Conservation (phyloP, 2,888 invertebrate genomes). For the Lamproptera curius region DNA sequence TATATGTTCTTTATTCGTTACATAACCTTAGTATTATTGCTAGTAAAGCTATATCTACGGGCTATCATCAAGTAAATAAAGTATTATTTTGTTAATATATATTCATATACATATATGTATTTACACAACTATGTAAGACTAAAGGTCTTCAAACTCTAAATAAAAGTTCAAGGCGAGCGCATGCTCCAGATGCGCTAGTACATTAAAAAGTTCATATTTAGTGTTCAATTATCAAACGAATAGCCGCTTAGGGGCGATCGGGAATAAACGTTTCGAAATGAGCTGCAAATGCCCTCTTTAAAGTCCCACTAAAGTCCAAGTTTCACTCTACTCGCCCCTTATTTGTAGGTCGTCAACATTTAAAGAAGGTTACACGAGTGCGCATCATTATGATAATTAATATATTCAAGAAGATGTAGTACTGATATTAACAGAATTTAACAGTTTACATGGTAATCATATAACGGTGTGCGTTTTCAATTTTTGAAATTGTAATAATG, state of each 20-base stretch:
- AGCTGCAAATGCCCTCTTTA: not conserved
- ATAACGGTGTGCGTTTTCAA: not conserved
- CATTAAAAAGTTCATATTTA: not conserved
- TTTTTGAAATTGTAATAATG: too few species aligned
- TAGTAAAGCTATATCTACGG: too few species aligned
- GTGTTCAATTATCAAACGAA: constrained; percentile 1
- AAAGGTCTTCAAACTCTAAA: too few species aligned
- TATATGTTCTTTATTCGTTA: too few species aligned
- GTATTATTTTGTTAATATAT: too few species aligned
- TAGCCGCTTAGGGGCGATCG: not conserved
- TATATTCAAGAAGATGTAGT: constrained; percentile 1
- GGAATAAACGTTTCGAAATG: not conserved
- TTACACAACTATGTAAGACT: too few species aligned
- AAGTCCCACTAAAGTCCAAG: not conserved
- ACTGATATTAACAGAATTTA: constrained; percentile 5
- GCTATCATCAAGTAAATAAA: too few species aligned
- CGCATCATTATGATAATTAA: constrained; percentile 9
- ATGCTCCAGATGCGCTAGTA: not conserved
- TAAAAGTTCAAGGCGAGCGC: not conserved
- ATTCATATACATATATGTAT: too few species aligned
- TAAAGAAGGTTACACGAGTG: not conserved
- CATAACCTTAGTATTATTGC: too few species aligned
- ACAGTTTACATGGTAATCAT: constrained; percentile 1
- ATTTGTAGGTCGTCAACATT: constrained; percentile 5
- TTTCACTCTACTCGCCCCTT: not conserved